These are phyloP conservation scores for Isotomurus palustris DNA, from an alignment of 2,888 invertebrate species.

Conservation along the genomic window DNA sequence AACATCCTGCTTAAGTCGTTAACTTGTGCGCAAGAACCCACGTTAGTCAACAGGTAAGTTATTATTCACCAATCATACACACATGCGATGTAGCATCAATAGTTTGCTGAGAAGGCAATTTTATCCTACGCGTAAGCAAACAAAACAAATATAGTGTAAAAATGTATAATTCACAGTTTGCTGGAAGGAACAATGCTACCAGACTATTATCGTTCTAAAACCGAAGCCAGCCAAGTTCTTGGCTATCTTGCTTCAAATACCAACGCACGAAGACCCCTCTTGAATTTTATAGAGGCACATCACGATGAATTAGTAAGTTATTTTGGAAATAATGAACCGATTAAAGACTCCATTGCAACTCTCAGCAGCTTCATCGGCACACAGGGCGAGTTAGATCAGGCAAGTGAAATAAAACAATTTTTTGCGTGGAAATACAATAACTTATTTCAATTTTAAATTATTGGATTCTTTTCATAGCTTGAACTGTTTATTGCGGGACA, in stretches of 20 bases:
- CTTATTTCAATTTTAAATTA: not conserved
- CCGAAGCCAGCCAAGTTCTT: constrained; percentile 8
- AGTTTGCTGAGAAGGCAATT: too few relatives aligned
- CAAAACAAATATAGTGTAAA: not conserved
- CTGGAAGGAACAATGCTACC: not conserved
- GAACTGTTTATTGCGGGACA: constrained; percentile 14
- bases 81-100: too few relatives aligned
- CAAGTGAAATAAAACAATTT: constrained; percentile 2
- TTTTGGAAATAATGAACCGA: constrained; percentile 11
- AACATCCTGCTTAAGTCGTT: not conserved
- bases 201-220: not conserved
- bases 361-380: constrained; percentile 12
- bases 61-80: too few relatives aligned
- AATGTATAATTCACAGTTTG: not conserved
- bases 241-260: constrained; percentile 11
- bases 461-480: constrained; percentile 8
- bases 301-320: constrained; percentile 1
- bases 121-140: not conserved
- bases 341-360: constrained; percentile 4
- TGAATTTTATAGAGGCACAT: constrained; percentile 16
- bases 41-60: too few relatives aligned
- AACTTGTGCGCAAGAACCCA: not conserved
- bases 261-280: constrained; percentile 5
- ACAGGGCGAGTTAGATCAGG: constrained; percentile 13
- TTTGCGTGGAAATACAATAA: not conserved